These are phyloP conservation scores for Dryobotodes eremita DNA, from an alignment of 2,888 invertebrate genomes.

Conservation along the genomic window DNA sequence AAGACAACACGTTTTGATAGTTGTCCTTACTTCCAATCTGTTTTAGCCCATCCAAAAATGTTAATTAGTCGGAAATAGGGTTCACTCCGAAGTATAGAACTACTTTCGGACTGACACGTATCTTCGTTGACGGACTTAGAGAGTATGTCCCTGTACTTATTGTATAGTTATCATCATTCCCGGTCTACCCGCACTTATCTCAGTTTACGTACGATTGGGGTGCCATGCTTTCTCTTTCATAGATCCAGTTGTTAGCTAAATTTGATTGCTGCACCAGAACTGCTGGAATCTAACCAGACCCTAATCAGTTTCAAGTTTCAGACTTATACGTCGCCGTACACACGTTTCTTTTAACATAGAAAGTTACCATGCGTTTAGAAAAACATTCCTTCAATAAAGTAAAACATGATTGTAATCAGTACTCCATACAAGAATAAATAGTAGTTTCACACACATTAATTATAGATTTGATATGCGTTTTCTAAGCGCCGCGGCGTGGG, in stretches of 20 bases:
- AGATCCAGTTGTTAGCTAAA: neutral
- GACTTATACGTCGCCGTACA: neutral
- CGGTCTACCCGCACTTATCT: too few species aligned
- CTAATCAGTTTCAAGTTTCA: neutral
- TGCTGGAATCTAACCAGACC: neutral
- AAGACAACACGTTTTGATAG: too few species aligned
- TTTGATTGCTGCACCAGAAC: neutral
- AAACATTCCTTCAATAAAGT: neutral
- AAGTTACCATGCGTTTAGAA: neutral
- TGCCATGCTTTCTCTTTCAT: too few species aligned
- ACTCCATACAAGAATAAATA: neutral
- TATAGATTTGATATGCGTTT: constrained; percentile 54
- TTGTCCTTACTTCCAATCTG: too few species aligned
- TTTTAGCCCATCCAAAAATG: too few species aligned
- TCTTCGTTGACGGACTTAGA: too few species aligned
- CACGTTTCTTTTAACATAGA: neutral
- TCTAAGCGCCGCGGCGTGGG: constrained; percentile 42
- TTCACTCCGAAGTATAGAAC: too few species aligned
- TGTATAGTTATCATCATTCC: too few species aligned
- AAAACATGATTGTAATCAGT: constrained; percentile 23
- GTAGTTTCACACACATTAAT: constrained; percentile 41
- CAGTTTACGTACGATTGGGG: too few species aligned
- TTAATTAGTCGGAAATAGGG: too few species aligned
- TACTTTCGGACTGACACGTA: too few species aligned
- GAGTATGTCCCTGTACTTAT: too few species aligned